Conservation (phyloP, 2,797 vertebrate genomes). For the Tadarida brasiliensis region DNA sequence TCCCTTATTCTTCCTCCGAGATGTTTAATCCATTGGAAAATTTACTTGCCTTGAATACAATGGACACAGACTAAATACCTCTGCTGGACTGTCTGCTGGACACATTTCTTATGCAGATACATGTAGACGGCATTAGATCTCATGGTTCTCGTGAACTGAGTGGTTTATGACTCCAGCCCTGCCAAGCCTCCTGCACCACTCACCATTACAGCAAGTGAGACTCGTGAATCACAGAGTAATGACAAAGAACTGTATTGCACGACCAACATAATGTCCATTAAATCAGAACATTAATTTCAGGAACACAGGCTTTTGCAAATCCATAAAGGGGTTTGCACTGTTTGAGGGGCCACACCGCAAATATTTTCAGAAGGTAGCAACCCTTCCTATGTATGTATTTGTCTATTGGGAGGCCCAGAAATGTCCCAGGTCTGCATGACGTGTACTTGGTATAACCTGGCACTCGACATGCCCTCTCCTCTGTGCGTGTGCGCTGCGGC, state of each 20-base stretch:
- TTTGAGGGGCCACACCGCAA: not conserved
- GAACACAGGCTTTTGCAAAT: constrained; percentile 45
- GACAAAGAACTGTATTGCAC: constrained; percentile 4
- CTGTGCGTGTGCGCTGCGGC: not conserved
- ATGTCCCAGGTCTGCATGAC: constrained; percentile 16
- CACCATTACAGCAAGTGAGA: constrained; percentile 25
- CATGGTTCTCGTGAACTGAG: not conserved
- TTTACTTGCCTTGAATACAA: not conserved
- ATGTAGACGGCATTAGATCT: not conserved
- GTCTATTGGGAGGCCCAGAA: not conserved
- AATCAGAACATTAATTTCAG: constrained; percentile 63
- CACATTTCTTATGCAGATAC: not conserved
- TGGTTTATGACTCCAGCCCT: not conserved
- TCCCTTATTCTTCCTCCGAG: not conserved
- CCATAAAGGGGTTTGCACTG: not conserved
- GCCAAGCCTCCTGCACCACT: not conserved
- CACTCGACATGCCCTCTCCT: not conserved
- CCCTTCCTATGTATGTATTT: constrained; percentile 30
- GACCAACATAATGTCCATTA: constrained; percentile 12
- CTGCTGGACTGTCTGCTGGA: not conserved
- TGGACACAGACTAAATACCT: not conserved
- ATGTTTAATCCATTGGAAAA: constrained; percentile 45
- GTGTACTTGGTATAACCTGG: not conserved
- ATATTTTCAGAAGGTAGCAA: constrained; percentile 37
- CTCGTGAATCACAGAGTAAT: constrained; percentile 50